Percentiles rank a stretch among this genome's conserved stretches.
phyloP scores from a whole-genome alignment of 2,888 invertebrate species.

The Omphaloscelis lunosa region DNA sequence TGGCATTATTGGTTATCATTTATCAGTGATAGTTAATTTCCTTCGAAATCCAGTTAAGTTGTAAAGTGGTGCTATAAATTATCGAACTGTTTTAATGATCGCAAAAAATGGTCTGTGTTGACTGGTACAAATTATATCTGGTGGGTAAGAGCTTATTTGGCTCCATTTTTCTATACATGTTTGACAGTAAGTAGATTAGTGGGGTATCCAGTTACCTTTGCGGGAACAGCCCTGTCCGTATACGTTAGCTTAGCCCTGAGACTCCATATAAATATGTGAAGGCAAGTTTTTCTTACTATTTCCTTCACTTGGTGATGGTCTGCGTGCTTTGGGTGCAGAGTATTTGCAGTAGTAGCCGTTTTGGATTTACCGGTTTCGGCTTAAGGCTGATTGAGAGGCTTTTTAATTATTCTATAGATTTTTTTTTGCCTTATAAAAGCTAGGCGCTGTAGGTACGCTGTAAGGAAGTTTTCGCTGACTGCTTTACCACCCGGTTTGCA shows the following conservation, averaged over 20 bases:
- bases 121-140: conserved; percentile 50
- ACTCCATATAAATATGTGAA: conserved; percentile 42
- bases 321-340: conserved; percentile 39
- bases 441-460: neutral
- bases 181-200: conserved; percentile 43
- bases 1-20: conserved; percentile 23
- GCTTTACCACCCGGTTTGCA: neutral
- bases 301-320: conserved; percentile 25
- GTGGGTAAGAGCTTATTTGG: conserved; percentile 51
- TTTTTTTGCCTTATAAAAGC: neutral
- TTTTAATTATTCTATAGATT: neutral
- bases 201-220: conserved; percentile 59
- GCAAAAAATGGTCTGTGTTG: conserved; percentile 62
- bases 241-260: conserved; percentile 50
- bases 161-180: conserved; percentile 47
- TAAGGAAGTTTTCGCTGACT: neutral
- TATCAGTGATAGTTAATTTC: conserved; percentile 46
- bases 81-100: conserved; percentile 57
- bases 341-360: neutral
- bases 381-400: neutral
- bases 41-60: conserved; percentile 29
- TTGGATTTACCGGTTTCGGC: conserved; percentile 21
- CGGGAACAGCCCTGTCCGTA: conserved; percentile 40
- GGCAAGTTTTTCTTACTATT: conserved; percentile 47
- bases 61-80: conserved; percentile 55